These are phyloP conservation scores for Phodopus roborovskii DNA, from an alignment of 2,113 vertebrate species.

Conservation along the genomic window DNA sequence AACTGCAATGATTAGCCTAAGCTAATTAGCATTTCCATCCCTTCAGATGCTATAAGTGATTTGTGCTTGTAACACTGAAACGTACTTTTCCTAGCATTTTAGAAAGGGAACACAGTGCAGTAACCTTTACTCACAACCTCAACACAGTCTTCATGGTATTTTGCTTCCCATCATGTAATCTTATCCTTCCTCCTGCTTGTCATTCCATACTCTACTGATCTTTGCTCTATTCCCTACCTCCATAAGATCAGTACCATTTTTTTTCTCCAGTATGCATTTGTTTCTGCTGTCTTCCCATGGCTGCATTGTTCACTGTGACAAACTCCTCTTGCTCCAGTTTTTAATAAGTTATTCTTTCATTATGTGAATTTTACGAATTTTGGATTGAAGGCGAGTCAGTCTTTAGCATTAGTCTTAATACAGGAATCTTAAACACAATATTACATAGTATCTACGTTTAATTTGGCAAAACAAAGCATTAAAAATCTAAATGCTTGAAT, in stretches of 20 bases:
- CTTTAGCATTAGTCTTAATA: not conserved
- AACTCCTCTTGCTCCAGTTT: not conserved
- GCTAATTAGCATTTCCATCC: not conserved
- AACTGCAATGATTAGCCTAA: too few species aligned
- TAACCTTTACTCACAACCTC: not conserved
- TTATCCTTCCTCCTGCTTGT: rapidly evolving
- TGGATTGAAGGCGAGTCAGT: not conserved
- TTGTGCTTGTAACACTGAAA: not conserved
- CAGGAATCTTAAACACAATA: not conserved
- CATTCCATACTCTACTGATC: not conserved
- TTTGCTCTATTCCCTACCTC: not conserved
- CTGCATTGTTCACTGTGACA: not conserved
- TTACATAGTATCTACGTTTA: not conserved
- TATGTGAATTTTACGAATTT: not conserved
- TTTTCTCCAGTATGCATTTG: too few species aligned
- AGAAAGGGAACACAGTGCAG: not conserved
- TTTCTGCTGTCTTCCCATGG: not conserved
- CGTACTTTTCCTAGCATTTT: not conserved
- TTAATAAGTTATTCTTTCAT: not conserved
- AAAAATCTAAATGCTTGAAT: not conserved
- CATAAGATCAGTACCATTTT: too few species aligned
- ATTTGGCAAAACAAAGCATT: not conserved
- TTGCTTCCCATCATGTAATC: not conserved
- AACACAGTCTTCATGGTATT: not conserved
- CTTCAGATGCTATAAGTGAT: too few species aligned